Evolutionary conservation across 2,797 vertebrate genomes (phyloP).

Genomic region (Tragopan temminckii): DNA sequence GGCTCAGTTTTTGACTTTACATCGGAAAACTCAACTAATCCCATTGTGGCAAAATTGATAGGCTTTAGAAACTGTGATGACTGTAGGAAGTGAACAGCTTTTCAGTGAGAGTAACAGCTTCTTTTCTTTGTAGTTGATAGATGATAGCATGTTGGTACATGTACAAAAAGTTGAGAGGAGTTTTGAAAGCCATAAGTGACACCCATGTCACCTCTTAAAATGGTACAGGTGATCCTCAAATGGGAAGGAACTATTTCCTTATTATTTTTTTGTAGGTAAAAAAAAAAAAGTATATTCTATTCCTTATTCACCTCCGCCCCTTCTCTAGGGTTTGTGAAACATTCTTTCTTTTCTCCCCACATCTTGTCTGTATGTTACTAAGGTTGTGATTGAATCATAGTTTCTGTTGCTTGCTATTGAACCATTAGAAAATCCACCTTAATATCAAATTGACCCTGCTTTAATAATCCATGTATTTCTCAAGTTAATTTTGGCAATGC

Average conservation of each 20-base stretch:
- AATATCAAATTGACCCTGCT: not conserved
- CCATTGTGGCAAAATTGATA: not conserved
- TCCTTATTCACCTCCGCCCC: not conserved
- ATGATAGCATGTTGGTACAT: not conserved
- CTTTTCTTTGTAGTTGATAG: not conserved
- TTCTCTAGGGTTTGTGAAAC: not conserved
- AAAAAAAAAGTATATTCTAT: fast-evolving
- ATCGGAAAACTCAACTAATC: not conserved
- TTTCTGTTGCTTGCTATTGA: not conserved
- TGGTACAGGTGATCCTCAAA: not conserved
- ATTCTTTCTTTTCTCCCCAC: not conserved
- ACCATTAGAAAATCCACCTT: not conserved
- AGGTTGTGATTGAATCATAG: not conserved
- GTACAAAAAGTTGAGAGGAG: not conserved
- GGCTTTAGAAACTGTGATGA: not conserved
- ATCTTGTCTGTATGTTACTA: not conserved
- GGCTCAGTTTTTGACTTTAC: not conserved
- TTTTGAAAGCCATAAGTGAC: not conserved
- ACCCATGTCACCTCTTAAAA: not conserved
- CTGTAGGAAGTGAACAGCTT: not conserved
- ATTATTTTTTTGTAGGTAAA: not conserved
- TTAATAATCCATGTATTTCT: not conserved
- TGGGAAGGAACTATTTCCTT: fast-evolving
- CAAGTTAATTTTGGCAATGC: not conserved
- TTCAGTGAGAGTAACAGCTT: fast-evolving